phyloP scores from a whole-genome alignment of 2,113 vertebrate species.

The Arothron firmamentum region DNA sequence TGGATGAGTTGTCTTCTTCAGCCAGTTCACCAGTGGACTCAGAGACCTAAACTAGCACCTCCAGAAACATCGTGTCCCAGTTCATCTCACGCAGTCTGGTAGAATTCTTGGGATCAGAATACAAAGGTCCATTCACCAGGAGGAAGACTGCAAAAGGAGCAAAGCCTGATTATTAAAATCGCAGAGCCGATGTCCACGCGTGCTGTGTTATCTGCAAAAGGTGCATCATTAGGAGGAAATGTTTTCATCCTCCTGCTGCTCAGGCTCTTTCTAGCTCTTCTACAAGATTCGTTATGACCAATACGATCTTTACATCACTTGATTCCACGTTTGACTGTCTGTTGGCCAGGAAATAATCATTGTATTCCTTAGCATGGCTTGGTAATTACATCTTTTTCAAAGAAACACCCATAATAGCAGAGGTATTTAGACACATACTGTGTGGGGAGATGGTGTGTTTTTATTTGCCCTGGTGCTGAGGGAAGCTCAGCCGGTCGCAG shows the following conservation, averaged over 20 bases:
- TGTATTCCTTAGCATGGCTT: conserved; percentile 9
- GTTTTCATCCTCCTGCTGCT: conserved; percentile 47
- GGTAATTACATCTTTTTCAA: conserved; percentile 27
- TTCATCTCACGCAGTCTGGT: too few species aligned
- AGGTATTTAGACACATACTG: not conserved
- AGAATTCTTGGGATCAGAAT: conserved; percentile 73
- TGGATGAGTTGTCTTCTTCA: too few species aligned
- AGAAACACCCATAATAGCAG: not conserved
- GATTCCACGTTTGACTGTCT: conserved; percentile 34
- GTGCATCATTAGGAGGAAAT: conserved; percentile 48
- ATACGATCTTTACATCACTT: conserved; percentile 43
- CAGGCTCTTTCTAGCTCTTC: conserved; percentile 26
- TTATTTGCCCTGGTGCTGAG: not conserved
- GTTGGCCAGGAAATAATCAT: conserved; percentile 23
- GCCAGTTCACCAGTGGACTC: too few species aligned
- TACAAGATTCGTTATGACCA: conserved; percentile 1
- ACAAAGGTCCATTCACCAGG: conserved; percentile 75
- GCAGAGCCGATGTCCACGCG: conserved; percentile 69
- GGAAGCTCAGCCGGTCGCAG: too few species aligned
- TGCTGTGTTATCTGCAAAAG: conserved; percentile 50
- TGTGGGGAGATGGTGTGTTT: not conserved
- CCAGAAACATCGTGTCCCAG: not conserved
- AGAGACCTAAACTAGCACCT: too few species aligned
- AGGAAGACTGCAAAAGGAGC: conserved; percentile 71
- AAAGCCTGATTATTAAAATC: conserved; percentile 69